Conservation (phyloP, 2,113 vertebrate species). For the Abramis brama region DNA sequence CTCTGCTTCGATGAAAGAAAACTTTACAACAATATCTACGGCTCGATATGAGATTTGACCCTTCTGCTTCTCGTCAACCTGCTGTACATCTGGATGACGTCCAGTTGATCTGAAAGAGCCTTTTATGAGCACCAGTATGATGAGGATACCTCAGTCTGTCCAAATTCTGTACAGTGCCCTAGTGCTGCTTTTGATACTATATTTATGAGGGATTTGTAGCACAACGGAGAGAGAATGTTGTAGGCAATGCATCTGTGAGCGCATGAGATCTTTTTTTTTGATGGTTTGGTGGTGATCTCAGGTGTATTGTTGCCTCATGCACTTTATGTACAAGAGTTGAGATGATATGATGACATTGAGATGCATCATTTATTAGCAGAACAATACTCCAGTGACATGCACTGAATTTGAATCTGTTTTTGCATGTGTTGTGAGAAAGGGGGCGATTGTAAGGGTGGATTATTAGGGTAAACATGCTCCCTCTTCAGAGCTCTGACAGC, state of each 20-base stretch:
- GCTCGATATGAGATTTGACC: neutral
- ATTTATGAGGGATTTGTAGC: slow-evolving; percentile 68
- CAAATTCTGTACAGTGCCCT: slow-evolving; percentile 64
- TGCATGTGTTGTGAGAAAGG: neutral
- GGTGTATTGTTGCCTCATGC: slow-evolving; percentile 13
- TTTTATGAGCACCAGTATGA: slow-evolving; percentile 61
- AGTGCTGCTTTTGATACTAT: slow-evolving; percentile 70
- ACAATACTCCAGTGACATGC: neutral
- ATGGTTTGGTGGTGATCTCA: slow-evolving; percentile 18
- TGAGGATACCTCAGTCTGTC: slow-evolving; percentile 54
- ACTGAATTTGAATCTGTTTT: neutral
- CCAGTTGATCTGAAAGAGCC: slow-evolving; percentile 65
- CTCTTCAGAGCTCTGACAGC: slow-evolving; percentile 13
- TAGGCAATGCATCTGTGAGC: slow-evolving; percentile 54
- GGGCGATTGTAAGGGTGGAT: neutral
- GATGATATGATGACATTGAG: slow-evolving; percentile 10
- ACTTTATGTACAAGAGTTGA: neutral
- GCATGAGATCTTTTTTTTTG: neutral
- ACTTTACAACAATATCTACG: too few species aligned
- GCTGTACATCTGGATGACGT: slow-evolving; percentile 64
- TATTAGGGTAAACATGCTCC: slow-evolving; percentile 23
- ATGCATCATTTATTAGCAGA: slow-evolving; percentile 28
- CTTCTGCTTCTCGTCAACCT: slow-evolving; percentile 42
- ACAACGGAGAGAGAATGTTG: slow-evolving; percentile 61
- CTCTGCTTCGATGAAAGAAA: too few species aligned